Percentiles rank a stretch among this genome's conserved stretches.
These are phyloP conservation scores for Trogon surrucura DNA, from an alignment of 2,113 vertebrate species.

Conservation along the genomic window DNA sequence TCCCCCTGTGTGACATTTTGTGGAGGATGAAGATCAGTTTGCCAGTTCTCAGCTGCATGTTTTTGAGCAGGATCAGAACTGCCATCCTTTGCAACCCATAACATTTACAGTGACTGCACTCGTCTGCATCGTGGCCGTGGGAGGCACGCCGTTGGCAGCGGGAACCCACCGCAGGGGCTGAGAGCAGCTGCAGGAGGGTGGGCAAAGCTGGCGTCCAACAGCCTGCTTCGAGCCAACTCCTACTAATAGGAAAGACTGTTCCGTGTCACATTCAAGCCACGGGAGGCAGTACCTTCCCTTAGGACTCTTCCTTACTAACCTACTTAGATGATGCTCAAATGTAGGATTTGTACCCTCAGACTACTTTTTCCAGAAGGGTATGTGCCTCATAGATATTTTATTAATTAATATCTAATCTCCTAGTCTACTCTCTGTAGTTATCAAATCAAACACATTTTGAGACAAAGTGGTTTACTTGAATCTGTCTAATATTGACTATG, in stretches of 20 bases:
- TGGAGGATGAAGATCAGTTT: conserved; percentile 16
- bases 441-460: conserved; percentile 16
- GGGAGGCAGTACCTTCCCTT: neutral
- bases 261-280: neutral
- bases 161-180: conserved; percentile 11
- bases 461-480: neutral
- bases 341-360: neutral
- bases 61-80: conserved; percentile 10
- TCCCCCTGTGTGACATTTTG: neutral
- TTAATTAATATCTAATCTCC: neutral
- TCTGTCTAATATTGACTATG: neutral
- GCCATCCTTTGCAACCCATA: conserved; percentile 28
- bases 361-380: neutral
- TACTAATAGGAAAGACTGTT: neutral
- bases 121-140: neutral
- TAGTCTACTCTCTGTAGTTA: neutral
- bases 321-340: neutral
- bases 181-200: conserved; percentile 8
- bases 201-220: neutral
- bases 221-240: neutral
- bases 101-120: conserved; percentile 23
- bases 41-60: conserved; percentile 31
- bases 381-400: neutral
- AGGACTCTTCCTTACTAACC: neutral
- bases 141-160: neutral